Conservation (phyloP, 2,888 invertebrate genomes). For the Drosophila melanosoma region DNA sequence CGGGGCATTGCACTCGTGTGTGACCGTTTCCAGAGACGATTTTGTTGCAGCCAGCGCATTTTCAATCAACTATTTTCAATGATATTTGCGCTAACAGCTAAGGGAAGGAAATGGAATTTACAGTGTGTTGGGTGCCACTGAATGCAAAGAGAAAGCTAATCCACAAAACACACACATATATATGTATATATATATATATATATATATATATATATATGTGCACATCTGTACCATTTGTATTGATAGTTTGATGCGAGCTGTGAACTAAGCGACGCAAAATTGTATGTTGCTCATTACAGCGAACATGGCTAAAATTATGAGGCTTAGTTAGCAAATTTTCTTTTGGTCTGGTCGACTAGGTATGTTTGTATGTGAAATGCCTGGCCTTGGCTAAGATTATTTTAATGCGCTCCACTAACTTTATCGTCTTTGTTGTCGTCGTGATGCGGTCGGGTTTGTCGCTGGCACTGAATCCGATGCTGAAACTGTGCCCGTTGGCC, state of each 20-base stretch:
- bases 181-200: too few species aligned
- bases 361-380: conserved; percentile 13
- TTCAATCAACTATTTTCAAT: conserved; percentile 70
- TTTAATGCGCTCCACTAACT: conserved; percentile 71
- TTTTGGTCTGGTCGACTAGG: conserved; percentile 4
- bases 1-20: conserved; percentile 65
- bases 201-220: not conserved
- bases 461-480: not conserved
- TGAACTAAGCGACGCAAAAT: conserved; percentile 10
- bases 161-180: not conserved
- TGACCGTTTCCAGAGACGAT: conserved; percentile 63
- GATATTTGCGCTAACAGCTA: conserved; percentile 45
- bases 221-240: conserved; percentile 2
- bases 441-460: conserved; percentile 22
- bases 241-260: conserved; percentile 30
- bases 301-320: conserved; percentile 36
- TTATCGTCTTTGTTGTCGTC: conserved; percentile 71
- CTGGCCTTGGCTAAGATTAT: conserved; percentile 67
- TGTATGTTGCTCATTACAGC: conserved; percentile 37
- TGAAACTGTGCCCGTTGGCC: not conserved
- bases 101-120: not conserved
- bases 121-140: not conserved
- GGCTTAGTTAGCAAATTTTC: conserved; percentile 45
- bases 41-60: conserved; percentile 49
- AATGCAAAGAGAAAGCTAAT: conserved; percentile 7